Evolutionary conservation across 2,888 invertebrate species (phyloP).

Genomic region (Caenorhabditis virilis): DNA sequence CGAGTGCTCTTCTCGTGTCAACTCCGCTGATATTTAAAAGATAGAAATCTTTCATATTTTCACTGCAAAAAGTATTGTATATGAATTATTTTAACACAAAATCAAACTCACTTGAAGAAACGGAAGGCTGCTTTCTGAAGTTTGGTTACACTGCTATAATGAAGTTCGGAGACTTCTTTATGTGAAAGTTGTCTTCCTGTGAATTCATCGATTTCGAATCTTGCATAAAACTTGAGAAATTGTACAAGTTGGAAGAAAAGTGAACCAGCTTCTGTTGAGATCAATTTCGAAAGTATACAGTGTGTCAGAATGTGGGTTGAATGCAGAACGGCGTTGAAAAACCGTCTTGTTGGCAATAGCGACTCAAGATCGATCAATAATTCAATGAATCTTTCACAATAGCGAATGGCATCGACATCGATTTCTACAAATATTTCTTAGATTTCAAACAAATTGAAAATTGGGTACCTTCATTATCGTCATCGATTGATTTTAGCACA

Average conservation of each 20-base stretch:
- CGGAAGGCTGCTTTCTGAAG: conserved; percentile 92
- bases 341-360: conserved; percentile 85
- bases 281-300: conserved; percentile 81
- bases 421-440: conserved; percentile 63
- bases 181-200: conserved; percentile 58
- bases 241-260: conserved; percentile 79
- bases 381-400: conserved; percentile 93
- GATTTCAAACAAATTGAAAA: conserved; percentile 8
- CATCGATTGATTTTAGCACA: conserved; percentile 77
- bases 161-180: conserved; percentile 77
- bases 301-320: conserved; percentile 90
- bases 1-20: conserved; percentile 83
- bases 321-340: conserved; percentile 93
- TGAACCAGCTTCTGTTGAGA: conserved; percentile 57
- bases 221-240: conserved; percentile 92
- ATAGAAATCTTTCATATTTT: conserved; percentile 79
- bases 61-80: conserved; percentile 28
- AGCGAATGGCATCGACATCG: conserved; percentile 73
- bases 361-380: conserved; percentile 94
- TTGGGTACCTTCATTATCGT: conserved; percentile 44
- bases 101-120: conserved; percentile 43
- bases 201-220: conserved; percentile 92
- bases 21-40: conserved; percentile 91
- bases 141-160: conserved; percentile 88
- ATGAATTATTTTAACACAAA: neutral